Evolutionary conservation across 2,113 vertebrate species (phyloP).

Genomic region (Sminthopsis crassicaudata): DNA sequence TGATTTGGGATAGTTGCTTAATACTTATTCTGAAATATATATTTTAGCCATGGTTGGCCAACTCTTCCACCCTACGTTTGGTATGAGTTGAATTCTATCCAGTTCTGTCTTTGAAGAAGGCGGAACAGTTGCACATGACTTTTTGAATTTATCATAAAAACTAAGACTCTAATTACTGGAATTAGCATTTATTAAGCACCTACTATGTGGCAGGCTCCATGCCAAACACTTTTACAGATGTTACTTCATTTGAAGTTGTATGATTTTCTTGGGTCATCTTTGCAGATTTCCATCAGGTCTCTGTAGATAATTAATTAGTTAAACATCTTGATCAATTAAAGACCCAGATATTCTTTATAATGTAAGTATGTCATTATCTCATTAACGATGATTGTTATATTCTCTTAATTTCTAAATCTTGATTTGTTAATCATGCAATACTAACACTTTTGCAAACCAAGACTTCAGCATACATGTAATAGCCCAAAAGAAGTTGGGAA

Average conservation of each 20-base stretch:
- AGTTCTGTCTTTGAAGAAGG: constrained; percentile 42
- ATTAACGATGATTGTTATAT: not conserved
- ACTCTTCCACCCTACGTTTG: constrained; percentile 15
- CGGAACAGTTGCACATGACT: not conserved
- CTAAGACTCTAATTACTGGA: constrained; percentile 32
- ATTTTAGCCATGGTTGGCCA: constrained; percentile 1
- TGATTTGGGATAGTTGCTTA: constrained; percentile 48
- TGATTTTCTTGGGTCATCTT: constrained; percentile 16
- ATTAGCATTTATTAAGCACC: not conserved
- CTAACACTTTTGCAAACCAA: constrained; percentile 24
- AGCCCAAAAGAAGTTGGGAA: constrained; percentile 8
- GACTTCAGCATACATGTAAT: not conserved
- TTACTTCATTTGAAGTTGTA: not conserved
- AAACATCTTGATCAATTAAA: constrained; percentile 49
- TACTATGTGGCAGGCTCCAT: not conserved
- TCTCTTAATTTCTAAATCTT: constrained; percentile 34
- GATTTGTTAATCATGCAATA: constrained; percentile 26
- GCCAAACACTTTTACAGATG: not conserved
- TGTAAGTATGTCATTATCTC: not conserved
- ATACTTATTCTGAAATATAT: constrained; percentile 55
- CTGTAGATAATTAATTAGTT: constrained; percentile 18
- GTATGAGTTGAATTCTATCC: constrained; percentile 56
- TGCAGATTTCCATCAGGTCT: constrained; percentile 31
- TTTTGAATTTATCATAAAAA: constrained; percentile 57
- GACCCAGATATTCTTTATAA: constrained; percentile 17